Base-by-base conservation (phyloP, 2,888 invertebrate genomes). In the Gymnoscelis rufifasciata region DNA sequence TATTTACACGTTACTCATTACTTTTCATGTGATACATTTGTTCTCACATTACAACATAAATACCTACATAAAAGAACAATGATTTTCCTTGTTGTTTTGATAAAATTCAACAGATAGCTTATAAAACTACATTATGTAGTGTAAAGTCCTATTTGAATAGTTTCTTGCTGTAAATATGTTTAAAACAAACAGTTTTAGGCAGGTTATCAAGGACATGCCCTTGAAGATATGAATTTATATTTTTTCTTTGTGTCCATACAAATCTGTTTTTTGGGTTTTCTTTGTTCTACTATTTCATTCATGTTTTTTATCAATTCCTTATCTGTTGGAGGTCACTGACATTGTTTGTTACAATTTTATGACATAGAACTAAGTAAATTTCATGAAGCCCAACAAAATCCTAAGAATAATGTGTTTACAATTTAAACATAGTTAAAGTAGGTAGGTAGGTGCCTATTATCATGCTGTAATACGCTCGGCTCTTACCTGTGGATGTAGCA, bases 1-100 rank as follows among this genome's bases (percentile, higher is more conserved):
- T 71, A 84, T 86, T 88, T 83, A 52, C 42, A 38, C 13, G n/a
- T 6, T 19, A 31, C 8, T 31, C n/a, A 46, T 11, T 29, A 1
- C 7, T 28, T 10, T 10, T 12, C 13, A 39, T 26, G 7, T 19
- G 19, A 19, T 19, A 19, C 3, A n/a, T 7, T 49, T n/a, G 29
- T 12, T 3, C 10, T 13, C 0, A 24, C 23, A 13, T 26, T 8
- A 1, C 12, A 19, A 14, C n/a, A 35, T 11, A 12, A 2, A 15
- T 28, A 38, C 26, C 36, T 37, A 23, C 7, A 29, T 8, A 5
- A 13, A 12, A 31, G n/a, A 31, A 31, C 19, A 19, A 35, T 35
- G 6, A n/a, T 33, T 38, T 33, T 35, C 33, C 27, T 27, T 36
- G 28, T 38, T n/a, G n/a, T n/a, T n/a, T n/a, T n/a, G n/a, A n/a